A percentile compares a stretch with the other conserved stretches of the same genome.
Evolutionary conservation across 2,113 vertebrate species (phyloP).

Genomic region (Pogonocichla stellata): DNA sequence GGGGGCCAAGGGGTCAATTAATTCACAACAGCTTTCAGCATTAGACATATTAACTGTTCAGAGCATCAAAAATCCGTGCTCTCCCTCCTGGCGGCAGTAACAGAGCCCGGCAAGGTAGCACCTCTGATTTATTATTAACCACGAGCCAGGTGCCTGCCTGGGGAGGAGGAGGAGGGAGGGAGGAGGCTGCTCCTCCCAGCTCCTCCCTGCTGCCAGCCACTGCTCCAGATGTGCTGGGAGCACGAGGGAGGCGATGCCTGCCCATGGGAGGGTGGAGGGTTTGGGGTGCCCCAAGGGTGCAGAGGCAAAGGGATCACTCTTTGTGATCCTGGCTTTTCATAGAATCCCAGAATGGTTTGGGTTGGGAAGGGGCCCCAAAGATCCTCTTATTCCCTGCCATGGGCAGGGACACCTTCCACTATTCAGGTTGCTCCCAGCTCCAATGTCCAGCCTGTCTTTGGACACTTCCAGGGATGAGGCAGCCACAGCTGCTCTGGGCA

Average conservation of each 20-base stretch:
- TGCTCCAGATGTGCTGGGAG: rapidly evolving
- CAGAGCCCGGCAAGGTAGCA: neutral
- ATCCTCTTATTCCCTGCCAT: rapidly evolving
- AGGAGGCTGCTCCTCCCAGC: neutral
- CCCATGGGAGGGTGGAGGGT: rapidly evolving
- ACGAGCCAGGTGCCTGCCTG: neutral
- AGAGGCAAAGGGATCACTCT: rapidly evolving
- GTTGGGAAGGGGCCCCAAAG: neutral
- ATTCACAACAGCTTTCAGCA: conserved; percentile 31
- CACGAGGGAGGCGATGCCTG: rapidly evolving
- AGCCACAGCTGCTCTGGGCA: neutral
- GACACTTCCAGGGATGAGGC: neutral
- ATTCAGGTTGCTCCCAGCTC: rapidly evolving
- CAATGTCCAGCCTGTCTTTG: rapidly evolving
- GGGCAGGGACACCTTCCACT: neutral
- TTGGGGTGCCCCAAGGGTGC: neutral
- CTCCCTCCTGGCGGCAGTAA: neutral
- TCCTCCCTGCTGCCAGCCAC: neutral
- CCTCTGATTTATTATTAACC: conserved; percentile 11
- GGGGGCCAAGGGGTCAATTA: conserved; percentile 23
- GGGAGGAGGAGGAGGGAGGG: neutral
- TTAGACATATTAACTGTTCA: neutral
- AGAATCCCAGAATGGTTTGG: too few relatives aligned
- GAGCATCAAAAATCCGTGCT: neutral
- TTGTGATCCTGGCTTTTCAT: neutral